Evolutionary conservation across 2,888 invertebrate species (phyloP).

Genomic region (Mamestra brassicae): DNA sequence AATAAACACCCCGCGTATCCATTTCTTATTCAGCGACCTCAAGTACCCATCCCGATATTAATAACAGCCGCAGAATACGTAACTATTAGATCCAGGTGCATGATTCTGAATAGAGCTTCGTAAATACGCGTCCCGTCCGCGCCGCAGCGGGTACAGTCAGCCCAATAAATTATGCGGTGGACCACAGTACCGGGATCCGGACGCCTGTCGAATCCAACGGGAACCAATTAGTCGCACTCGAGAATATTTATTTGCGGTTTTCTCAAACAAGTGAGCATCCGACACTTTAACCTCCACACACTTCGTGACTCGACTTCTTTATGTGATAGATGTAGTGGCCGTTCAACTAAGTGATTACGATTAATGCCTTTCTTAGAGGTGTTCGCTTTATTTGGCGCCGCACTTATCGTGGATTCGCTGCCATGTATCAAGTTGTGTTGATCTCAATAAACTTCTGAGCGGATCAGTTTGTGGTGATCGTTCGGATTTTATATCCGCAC

Average conservation of each 20-base stretch:
- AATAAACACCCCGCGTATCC: slow-evolving; percentile 54
- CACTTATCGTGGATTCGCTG: slow-evolving; percentile 55
- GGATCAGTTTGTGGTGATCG: slow-evolving; percentile 37
- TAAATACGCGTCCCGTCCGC: slow-evolving; percentile 72
- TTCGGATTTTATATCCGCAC: slow-evolving; percentile 15
- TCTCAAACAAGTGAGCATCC: slow-evolving; percentile 84
- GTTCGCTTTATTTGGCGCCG: slow-evolving; percentile 63
- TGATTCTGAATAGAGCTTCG: slow-evolving; percentile 70
- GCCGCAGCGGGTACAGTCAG: slow-evolving; percentile 77
- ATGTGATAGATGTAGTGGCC: slow-evolving; percentile 70
- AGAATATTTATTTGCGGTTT: slow-evolving; percentile 89
- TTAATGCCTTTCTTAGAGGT: slow-evolving; percentile 66
- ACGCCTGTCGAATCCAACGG: slow-evolving; percentile 87
- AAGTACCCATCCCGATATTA: slow-evolving; percentile 62
- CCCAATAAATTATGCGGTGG: slow-evolving; percentile 88
- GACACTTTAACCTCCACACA: slow-evolving; percentile 77
- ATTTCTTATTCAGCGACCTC: slow-evolving; percentile 64
- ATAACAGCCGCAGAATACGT: slow-evolving; percentile 64
- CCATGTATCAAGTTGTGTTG: slow-evolving; percentile 54
- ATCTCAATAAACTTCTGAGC: slow-evolving; percentile 45
- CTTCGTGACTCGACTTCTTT: slow-evolving; percentile 80
- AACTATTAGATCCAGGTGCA: slow-evolving; percentile 69
- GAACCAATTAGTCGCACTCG: slow-evolving; percentile 88
- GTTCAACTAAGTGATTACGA: slow-evolving; percentile 70
- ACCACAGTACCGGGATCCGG: slow-evolving; percentile 81